A percentile compares a stretch with the other conserved stretches of the same genome.
These are phyloP conservation scores for Saccostrea cuccullata DNA, from an alignment of 1,140 invertebrate genomes.

Conservation along the genomic window DNA sequence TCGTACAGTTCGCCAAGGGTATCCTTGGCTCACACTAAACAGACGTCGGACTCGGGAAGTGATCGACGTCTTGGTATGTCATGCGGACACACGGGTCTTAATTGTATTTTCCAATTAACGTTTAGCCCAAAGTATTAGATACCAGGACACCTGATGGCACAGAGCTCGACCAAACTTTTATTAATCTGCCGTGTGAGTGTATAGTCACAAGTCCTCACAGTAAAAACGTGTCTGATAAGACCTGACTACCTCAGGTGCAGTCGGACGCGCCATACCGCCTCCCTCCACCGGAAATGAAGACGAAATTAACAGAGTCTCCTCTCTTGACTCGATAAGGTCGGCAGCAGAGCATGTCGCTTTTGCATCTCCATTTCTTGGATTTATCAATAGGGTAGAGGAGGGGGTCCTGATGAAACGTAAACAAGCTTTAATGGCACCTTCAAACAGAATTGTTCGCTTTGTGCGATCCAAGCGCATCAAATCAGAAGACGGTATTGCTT, in stretches of 20 bases:
- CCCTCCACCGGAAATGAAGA: slow-evolving; percentile 21
- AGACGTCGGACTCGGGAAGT: background rate
- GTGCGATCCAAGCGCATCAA: slow-evolving; percentile 24
- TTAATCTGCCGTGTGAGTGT: slow-evolving; percentile 2
- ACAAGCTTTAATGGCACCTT: slow-evolving; percentile 27
- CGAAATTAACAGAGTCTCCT: slow-evolving; percentile 16
- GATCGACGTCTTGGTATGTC: background rate
- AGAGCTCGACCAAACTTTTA: background rate
- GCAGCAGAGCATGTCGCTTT: slow-evolving; percentile 15
- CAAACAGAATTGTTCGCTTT: slow-evolving; percentile 21
- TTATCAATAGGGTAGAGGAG: background rate
- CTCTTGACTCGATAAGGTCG: slow-evolving; percentile 15
- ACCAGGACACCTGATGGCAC: background rate
- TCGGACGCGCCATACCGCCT: background rate
- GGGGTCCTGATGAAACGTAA: slow-evolving; percentile 24
- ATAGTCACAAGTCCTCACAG: background rate
- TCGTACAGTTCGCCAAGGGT: background rate
- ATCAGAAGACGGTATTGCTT: slow-evolving; percentile 23
- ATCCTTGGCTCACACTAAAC: background rate
- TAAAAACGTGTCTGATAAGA: background rate
- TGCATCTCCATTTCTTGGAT: slow-evolving; percentile 21
- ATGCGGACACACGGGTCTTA: background rate
- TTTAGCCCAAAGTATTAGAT: background rate
- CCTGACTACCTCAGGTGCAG: background rate
- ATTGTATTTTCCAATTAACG: slow-evolving; percentile 36